These are phyloP conservation scores for Alloscopus bannaensis DNA, from an alignment of 2,888 invertebrate genomes.

Conservation along the genomic window DNA sequence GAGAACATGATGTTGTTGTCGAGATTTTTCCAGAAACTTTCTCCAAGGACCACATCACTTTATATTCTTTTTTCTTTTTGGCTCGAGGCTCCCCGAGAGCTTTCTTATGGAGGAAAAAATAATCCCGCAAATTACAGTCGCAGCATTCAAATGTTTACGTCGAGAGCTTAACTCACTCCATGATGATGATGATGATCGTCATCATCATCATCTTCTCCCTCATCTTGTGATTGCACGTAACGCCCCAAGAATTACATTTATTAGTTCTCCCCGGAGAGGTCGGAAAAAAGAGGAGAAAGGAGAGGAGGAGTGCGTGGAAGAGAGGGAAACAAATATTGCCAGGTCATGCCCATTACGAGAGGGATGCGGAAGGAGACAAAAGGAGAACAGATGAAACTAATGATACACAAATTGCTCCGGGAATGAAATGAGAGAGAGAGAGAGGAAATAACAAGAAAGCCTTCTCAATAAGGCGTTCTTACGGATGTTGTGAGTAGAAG, in stretches of 20 bases:
- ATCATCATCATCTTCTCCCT: too few species aligned
- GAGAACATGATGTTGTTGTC: too few species aligned
- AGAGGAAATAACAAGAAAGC: conserved; percentile 13
- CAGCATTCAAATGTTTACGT: too few species aligned
- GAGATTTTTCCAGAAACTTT: too few species aligned
- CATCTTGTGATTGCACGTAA: conserved; percentile 23
- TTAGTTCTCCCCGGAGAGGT: conserved; percentile 19
- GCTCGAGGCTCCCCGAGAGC: too few species aligned
- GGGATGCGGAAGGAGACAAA: background rate
- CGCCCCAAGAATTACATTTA: conserved; percentile 19
- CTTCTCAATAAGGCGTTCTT: too few species aligned
- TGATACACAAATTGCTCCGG: conserved; percentile 53
- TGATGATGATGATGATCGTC: background rate
- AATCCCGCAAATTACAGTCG: too few species aligned
- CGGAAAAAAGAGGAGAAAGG: conserved; percentile 1
- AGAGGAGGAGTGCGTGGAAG: background rate
- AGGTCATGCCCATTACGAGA: too few species aligned
- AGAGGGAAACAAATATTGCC: too few species aligned
- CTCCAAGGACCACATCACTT: too few species aligned
- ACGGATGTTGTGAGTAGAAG: background rate
- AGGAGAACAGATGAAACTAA: conserved; percentile 52
- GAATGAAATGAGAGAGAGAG: conserved; percentile 24
- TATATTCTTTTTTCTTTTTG: too few species aligned
- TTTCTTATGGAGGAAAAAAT: too few species aligned
- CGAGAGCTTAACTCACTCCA: background rate